Percentiles rank a stretch among this genome's conserved stretches.
Evolutionary conservation across 2,113 vertebrate genomes (phyloP).

Genomic region (Thalassoma bifasciatum): DNA sequence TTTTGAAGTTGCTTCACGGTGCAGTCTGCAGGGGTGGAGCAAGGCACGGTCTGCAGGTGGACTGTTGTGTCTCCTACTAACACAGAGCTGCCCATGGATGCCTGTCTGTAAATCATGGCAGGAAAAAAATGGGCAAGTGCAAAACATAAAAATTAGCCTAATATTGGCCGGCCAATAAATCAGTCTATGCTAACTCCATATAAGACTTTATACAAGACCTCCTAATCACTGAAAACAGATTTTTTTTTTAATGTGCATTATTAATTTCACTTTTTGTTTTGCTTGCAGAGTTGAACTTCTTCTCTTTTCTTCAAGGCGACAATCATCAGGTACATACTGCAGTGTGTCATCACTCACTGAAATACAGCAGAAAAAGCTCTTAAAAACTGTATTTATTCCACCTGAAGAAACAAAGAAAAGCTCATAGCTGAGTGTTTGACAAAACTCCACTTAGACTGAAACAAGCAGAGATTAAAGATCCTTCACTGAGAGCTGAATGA

Average conservation of each 20-base stretch:
- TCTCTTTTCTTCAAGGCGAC: constrained; percentile 98
- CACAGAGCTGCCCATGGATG: too few species aligned
- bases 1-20: too few species aligned
- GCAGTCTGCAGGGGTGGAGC: too few species aligned
- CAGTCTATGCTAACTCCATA: too few species aligned
- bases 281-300: constrained; percentile 95
- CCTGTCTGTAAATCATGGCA: too few species aligned
- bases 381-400: not conserved
- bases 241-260: constrained; percentile 1
- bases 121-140: too few species aligned
- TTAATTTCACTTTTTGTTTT: constrained; percentile 48
- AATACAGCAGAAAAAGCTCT: not conserved
- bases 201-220: too few species aligned
- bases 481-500: not conserved
- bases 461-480: not conserved
- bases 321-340: constrained; percentile 94
- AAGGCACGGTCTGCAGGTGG: too few species aligned
- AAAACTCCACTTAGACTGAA: not conserved
- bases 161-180: too few species aligned
- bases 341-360: not conserved
- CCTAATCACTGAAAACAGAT: too few species aligned
- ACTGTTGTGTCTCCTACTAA: too few species aligned
- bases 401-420: not conserved
- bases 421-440: not conserved
- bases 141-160: too few species aligned